These are phyloP conservation scores for Acropternis orthonyx DNA, from an alignment of 2,797 vertebrate genomes.

Conservation along the genomic window DNA sequence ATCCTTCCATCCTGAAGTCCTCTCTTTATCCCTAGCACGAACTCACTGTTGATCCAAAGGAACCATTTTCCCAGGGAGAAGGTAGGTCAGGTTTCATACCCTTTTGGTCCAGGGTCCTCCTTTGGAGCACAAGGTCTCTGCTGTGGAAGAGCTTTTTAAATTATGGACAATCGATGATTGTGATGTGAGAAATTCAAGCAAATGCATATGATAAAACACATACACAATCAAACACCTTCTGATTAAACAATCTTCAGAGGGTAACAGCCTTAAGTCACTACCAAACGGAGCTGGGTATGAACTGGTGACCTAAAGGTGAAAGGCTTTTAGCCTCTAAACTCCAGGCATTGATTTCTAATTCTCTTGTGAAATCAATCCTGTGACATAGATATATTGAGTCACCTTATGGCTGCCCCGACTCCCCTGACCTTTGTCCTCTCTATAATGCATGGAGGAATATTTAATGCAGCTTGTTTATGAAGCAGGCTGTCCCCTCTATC, in stretches of 20 bases:
- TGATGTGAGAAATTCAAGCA: slow-evolving; percentile 36
- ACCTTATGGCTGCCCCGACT: slow-evolving; percentile 43
- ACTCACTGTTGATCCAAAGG: not conserved
- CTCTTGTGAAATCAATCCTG: slow-evolving; percentile 51
- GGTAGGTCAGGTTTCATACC: not conserved
- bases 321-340: slow-evolving; percentile 61
- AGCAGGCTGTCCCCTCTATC: not conserved
- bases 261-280: not conserved
- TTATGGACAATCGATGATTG: not conserved
- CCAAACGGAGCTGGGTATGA: slow-evolving; percentile 21
- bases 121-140: not conserved
- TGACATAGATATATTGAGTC: slow-evolving; percentile 72
- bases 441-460: slow-evolving; percentile 59
- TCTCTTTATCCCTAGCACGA: not conserved
- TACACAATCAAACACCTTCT: slow-evolving; percentile 1
- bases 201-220: slow-evolving; percentile 28
- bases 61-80: not conserved
- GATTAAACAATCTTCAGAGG: slow-evolving; percentile 51
- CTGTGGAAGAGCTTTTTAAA: slow-evolving; percentile 11
- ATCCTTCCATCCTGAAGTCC: not conserved
- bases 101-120: not conserved
- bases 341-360: slow-evolving; percentile 67
- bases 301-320: slow-evolving; percentile 67
- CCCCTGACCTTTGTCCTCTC: slow-evolving; percentile 65
- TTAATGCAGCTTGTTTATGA: slow-evolving; percentile 58